Percentiles rank a stretch among this genome's conserved stretches.
phyloP scores from a whole-genome alignment of 2,797 vertebrate species.

The Pampus argenteus region DNA sequence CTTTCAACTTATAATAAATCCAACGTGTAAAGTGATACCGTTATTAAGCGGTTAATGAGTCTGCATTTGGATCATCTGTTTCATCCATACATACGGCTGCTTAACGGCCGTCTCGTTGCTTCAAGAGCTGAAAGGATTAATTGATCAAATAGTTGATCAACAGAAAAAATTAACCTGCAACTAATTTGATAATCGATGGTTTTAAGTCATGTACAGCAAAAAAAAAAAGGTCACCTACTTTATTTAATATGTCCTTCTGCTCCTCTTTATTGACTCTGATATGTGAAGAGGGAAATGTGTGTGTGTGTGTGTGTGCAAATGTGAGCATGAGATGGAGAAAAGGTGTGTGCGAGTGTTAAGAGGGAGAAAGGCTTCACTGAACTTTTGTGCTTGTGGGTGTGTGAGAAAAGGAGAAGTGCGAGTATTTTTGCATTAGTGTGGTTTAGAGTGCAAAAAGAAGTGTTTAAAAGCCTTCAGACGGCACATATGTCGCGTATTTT shows the following conservation, averaged over 20 bases:
- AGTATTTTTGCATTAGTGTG: conserved; percentile 3
- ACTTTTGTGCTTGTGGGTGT: conserved; percentile 6
- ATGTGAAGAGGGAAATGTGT: conserved; percentile 4
- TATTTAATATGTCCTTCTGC: background rate
- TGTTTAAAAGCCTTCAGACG: conserved; percentile 4
- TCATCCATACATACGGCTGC: conserved; percentile 21
- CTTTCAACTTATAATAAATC: conserved; percentile 28
- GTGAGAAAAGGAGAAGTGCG: background rate
- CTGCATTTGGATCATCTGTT: conserved; percentile 25
- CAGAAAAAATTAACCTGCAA: too few species aligned
- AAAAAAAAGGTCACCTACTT: background rate
- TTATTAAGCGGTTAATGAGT: background rate
- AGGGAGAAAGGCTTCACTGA: background rate
- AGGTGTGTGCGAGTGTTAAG: background rate
- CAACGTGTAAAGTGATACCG: conserved; percentile 14
- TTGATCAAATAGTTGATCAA: too few species aligned
- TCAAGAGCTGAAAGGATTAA: too few species aligned
- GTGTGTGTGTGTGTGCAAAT: background rate
- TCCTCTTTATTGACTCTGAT: conserved; percentile 6
- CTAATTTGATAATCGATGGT: too few species aligned
- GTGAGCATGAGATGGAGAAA: background rate
- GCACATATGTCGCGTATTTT: conserved; percentile 31
- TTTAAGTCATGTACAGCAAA: background rate
- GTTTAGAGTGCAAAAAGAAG: conserved; percentile 32
- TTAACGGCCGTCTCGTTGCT: background rate